A percentile compares a stretch with the other conserved stretches of the same genome.
These are phyloP conservation scores for Pseudotriccus pelzelni DNA, from an alignment of 2,797 vertebrate species.

Conservation along the genomic window DNA sequence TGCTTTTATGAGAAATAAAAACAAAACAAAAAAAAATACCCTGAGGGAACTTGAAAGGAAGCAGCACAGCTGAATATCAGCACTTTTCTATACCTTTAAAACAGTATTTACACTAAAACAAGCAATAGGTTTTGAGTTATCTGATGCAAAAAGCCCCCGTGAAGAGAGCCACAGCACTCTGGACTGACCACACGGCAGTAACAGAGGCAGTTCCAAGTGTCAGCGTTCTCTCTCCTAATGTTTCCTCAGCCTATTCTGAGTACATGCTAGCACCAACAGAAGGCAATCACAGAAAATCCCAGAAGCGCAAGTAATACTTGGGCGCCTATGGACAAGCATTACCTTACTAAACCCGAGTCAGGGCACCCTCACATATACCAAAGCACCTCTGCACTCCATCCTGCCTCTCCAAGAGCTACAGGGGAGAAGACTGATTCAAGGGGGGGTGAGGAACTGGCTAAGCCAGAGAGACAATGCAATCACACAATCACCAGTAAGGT, in stretches of 20 bases:
- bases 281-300: background rate
- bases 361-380: fast-evolving
- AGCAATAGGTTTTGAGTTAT: background rate
- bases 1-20: background rate
- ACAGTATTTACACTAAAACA: background rate
- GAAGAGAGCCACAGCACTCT: background rate
- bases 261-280: fast-evolving
- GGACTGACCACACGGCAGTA: background rate
- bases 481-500: background rate
- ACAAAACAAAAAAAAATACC: background rate
- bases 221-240: background rate
- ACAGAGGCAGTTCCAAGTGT: fast-evolving
- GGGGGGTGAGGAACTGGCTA: background rate
- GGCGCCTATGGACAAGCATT: background rate
- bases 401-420: background rate
- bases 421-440: background rate
- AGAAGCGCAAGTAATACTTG: background rate
- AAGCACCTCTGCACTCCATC: background rate
- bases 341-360: background rate
- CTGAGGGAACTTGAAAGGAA: background rate
- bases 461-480: background rate
- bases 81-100: background rate
- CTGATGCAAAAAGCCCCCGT: fast-evolving
- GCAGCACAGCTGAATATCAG: background rate
- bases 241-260: background rate